Base-by-base conservation (phyloP, 1,140 invertebrate species). In the Pygmarrhopalites habei region DNA sequence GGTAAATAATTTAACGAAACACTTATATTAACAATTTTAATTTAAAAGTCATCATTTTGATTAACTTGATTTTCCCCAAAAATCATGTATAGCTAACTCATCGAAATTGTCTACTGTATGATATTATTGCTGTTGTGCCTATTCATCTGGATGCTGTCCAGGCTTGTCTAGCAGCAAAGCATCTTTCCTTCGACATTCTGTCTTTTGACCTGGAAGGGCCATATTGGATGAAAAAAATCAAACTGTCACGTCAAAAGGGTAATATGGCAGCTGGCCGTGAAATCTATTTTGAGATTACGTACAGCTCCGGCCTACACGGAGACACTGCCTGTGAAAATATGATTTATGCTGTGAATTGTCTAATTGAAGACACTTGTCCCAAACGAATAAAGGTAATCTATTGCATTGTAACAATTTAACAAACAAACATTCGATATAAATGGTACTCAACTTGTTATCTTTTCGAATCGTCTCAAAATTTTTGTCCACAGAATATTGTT, bases 171-270 rank as follows among this genome's bases (percentile, higher is more conserved):
- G 65, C 55, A 2, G 49, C 62, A 2, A 70, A 47, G 1, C 32
- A 67, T 0, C 21, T 66, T 7, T 35, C 32, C 5, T 67, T 70
- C 49, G 68, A 70, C 35, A 65, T 70, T 0, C 60, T 70, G 21
- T 29, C 59, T 3, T 70, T 70, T 55, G 68, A 70, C 30, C 58
- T 65, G 32, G 68, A 70, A 25, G 68, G 68, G 12, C 60, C 65
- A 1, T 67, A 67, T 44, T 70, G 68, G 68, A 70, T 70, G 17
- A 62, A 65, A 21, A 65, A 65, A 52, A 43, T 70, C n/a, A 52
- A 51, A 28, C 30, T 67, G 30, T 65, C 63, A 19, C 23, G 60
- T n/a, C 57, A 51, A 19, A 70, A 65, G 32, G 68, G 68, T 51
- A 53, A 51, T 12, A 47, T 67, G n/a, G 65, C 68, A 1, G 68